A percentile compares a stretch with the other conserved stretches of the same genome.
Conservation (phyloP, 1,140 invertebrate species). For the Sitodiplosis mosellana region DNA sequence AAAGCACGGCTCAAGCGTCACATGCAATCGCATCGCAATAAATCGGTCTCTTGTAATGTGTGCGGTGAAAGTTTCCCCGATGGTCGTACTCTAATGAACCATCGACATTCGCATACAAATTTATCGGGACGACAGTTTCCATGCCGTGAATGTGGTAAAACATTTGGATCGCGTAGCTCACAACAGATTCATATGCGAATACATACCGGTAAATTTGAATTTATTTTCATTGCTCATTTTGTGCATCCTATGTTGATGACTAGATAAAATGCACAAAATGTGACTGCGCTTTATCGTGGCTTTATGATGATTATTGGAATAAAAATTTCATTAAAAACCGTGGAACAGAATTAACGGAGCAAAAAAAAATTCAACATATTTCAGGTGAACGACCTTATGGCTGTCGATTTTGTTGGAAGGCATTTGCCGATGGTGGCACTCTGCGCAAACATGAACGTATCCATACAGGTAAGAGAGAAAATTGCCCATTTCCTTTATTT, state of each 20-base stretch:
- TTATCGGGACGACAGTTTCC: slow-evolving; percentile 49
- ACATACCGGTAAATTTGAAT: slow-evolving; percentile 48
- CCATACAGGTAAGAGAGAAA: slow-evolving; percentile 74
- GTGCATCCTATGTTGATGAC: too few relatives aligned
- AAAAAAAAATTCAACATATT: too few relatives aligned
- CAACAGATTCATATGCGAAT: slow-evolving; percentile 81
- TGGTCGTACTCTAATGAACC: slow-evolving; percentile 45
- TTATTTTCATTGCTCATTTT: neutral
- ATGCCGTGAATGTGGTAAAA: slow-evolving; percentile 69
- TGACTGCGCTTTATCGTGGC: too few relatives aligned
- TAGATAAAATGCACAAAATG: too few relatives aligned
- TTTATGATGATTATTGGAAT: too few relatives aligned
- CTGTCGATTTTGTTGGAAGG: slow-evolving; percentile 95
- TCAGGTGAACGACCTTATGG: slow-evolving; percentile 55
- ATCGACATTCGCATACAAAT: slow-evolving; percentile 43
- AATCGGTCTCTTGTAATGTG: slow-evolving; percentile 46
- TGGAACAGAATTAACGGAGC: too few relatives aligned
- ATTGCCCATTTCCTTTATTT: too few relatives aligned
- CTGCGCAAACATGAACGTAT: slow-evolving; percentile 94
- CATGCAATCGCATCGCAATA: slow-evolving; percentile 48
- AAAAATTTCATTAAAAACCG: too few relatives aligned
- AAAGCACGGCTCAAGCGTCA: slow-evolving; percentile 40
- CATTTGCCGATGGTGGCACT: slow-evolving; percentile 95
- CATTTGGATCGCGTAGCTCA: slow-evolving; percentile 74
- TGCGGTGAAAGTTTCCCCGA: slow-evolving; percentile 53